These are phyloP conservation scores for Drosophila dives DNA, from an alignment of 2,888 invertebrate genomes.

Conservation along the genomic window DNA sequence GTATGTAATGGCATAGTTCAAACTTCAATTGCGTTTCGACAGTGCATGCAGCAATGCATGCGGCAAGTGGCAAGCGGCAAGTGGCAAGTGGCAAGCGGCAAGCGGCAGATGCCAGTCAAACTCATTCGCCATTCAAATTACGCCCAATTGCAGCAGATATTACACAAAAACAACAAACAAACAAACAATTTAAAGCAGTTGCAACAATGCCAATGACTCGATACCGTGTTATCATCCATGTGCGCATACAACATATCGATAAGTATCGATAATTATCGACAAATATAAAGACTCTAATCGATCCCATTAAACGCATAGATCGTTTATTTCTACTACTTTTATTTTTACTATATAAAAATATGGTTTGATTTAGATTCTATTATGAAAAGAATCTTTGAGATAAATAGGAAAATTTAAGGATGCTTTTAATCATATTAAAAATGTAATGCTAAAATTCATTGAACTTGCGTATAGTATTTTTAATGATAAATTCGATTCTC, in stretches of 20 bases:
- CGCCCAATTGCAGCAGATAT: constrained; percentile 52
- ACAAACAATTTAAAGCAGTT: no score
- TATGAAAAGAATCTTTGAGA: background rate
- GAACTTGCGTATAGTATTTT: background rate
- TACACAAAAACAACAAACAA: background rate
- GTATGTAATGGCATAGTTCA: constrained; percentile 58
- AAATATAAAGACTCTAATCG: no score
- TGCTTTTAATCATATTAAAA: background rate
- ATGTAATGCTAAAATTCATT: background rate
- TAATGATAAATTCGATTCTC: background rate
- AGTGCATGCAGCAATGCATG: constrained; percentile 24
- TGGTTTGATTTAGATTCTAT: no score
- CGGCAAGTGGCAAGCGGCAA: background rate
- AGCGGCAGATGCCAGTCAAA: constrained; percentile 9
- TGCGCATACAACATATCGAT: no score
- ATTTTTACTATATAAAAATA: background rate
- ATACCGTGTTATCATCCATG: no score
- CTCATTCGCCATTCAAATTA: constrained; percentile 63
- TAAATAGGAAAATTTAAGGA: background rate
- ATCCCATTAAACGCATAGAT: no score
- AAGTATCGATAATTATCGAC: no score
- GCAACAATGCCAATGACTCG: no score
- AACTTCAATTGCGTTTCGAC: constrained; percentile 1
- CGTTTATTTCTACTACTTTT: background rate
- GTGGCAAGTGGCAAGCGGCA: constrained; percentile 1